Evolutionary conservation across 2,888 invertebrate species (phyloP), one percentile per base, ranked within the genome.

Genomic region (Chymomyza caudatula): DNA sequence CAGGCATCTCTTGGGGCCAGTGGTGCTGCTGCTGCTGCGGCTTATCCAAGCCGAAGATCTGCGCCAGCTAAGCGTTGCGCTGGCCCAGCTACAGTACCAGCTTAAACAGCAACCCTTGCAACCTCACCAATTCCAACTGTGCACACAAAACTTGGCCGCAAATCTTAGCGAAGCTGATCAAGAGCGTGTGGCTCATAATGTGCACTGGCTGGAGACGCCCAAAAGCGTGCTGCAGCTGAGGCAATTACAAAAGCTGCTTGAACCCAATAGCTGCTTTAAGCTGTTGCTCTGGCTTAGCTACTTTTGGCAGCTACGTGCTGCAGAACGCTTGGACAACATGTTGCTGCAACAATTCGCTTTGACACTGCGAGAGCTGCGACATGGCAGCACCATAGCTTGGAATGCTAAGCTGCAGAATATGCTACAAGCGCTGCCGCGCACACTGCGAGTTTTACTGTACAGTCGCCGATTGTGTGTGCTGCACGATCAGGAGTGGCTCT

Each of bases 361-460:
- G 61, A 74, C 60, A n/a, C 60, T 87, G 59, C 64, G 71, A 3
- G 63, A 54, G 0, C 8, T 76, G 15, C 63, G 42, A 4, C 17
- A 19, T 20, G 19, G 54, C 23, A 11, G 3, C 4, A 11, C 44
- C 5, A 8, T 3, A 5, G 0, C 20, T 23, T 69, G 63, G 67
- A 22, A 4, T 3, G 11, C 3, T 17, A 56, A 78, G n/a, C 43
- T 87, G 29, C 71, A 74, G 56, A 87, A 87, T 60, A 74, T 88
- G 71, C 52, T 76, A 57, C 86, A 82, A 60, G 73, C 73, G 3
- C 53, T 87, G 37, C 77, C 85, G 0, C 42, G 13, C 2, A 4
- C 55, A 2, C 47, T 87, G 5, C 49, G 43, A 4, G 23, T 63
- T 4, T 2, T 87, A 11, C 60, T 68, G 0, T 71, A 67, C 19